Evolutionary conservation across 2,888 invertebrate species (phyloP).

Genomic region (Pherbina coryleti): DNA sequence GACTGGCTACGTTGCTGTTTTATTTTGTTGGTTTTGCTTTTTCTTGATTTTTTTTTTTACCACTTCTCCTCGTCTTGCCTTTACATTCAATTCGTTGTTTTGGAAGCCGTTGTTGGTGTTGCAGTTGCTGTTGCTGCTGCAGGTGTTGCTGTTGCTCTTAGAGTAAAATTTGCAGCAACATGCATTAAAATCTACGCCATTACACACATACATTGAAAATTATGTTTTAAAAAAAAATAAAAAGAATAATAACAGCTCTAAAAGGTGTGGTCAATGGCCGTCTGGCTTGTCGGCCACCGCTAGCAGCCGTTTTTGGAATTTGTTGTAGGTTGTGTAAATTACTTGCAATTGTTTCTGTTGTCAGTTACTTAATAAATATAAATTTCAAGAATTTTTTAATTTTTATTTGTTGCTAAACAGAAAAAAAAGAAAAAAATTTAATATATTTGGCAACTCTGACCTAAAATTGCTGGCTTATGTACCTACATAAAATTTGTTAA

Average conservation of each 20-base stretch:
- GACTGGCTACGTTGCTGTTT: slow-evolving; percentile 25
- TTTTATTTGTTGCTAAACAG: not conserved
- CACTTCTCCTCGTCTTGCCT: no score
- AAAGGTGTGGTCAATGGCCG: slow-evolving; percentile 18
- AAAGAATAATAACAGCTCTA: not conserved
- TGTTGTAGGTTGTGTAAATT: not conserved
- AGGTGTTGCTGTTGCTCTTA: slow-evolving; percentile 7
- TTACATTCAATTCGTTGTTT: no score
- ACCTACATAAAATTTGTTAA: no score
- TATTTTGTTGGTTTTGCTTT: slow-evolving; percentile 17
- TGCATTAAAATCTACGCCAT: not conserved
- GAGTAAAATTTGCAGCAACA: slow-evolving; percentile 13
- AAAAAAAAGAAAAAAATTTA: not conserved
- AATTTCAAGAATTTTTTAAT: not conserved
- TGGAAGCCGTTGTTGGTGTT: slow-evolving; percentile 2
- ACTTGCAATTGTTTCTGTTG: no score
- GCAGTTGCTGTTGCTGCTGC: slow-evolving; percentile 17
- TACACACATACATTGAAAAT: not conserved
- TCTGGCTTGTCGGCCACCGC: not conserved
- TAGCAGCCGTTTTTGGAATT: not conserved
- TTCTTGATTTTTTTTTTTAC: not conserved
- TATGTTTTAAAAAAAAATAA: not conserved
- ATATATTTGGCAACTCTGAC: no score
- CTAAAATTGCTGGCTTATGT: no score
- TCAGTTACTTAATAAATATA: no score